Conservation (phyloP, 2,888 invertebrate genomes). For the Andrena bicolor region DNA sequence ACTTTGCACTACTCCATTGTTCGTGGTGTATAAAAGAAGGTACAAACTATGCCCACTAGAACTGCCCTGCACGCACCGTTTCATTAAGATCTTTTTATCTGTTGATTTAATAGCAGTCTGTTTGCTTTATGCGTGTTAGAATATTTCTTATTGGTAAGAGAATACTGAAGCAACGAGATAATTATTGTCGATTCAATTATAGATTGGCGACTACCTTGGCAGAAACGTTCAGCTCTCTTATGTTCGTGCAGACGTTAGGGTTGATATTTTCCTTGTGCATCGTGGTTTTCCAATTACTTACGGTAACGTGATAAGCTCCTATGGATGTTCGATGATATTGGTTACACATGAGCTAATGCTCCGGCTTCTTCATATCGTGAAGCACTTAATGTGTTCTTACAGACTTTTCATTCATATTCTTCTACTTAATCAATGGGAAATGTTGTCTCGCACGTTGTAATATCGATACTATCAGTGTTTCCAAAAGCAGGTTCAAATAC, state of each 20-base stretch:
- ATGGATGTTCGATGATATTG: background rate
- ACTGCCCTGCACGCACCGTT: too few relatives aligned
- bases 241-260: conserved; percentile 69
- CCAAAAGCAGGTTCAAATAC: background rate
- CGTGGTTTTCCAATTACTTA: conserved; percentile 62
- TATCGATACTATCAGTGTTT: background rate
- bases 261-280: conserved; percentile 67
- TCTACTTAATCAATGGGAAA: background rate
- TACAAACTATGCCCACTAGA: too few relatives aligned
- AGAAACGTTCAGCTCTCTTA: conserved; percentile 60
- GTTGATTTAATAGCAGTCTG: background rate
- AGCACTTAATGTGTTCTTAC: background rate
- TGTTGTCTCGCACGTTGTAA: background rate
- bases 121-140: background rate
- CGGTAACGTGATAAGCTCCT: conserved; percentile 46
- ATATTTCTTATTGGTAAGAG: background rate
- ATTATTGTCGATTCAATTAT: conserved; percentile 32
- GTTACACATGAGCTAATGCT: background rate
- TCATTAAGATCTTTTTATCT: too few relatives aligned
- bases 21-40: too few relatives aligned
- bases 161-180: background rate
- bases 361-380: background rate
- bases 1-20: too few relatives aligned
- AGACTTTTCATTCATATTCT: background rate
- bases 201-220: conserved; percentile 59